Conservation (phyloP, 2,113 vertebrate genomes). For the Myotis lucifugus region DNA sequence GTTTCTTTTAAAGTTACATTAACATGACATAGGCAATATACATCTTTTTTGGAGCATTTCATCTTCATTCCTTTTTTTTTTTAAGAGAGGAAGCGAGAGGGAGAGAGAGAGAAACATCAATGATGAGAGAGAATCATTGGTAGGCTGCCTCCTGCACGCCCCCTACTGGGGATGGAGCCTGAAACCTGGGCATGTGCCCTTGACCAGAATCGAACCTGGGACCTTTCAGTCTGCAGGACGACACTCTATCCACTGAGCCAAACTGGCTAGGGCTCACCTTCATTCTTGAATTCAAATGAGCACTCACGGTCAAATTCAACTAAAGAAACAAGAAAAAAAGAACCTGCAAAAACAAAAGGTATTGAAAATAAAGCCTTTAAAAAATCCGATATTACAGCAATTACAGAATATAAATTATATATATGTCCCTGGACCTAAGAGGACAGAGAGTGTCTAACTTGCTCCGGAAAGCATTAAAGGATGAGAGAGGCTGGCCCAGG, state of each 20-base stretch:
- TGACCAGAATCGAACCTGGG: no score
- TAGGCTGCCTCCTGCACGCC: no score
- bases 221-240: no score
- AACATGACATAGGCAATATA: neutral
- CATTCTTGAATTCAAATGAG: neutral
- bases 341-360: neutral
- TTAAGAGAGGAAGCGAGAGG: no score
- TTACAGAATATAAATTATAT: neutral
- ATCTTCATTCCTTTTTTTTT: neutral
- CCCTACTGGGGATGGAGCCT: no score
- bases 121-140: no score
- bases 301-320: neutral
- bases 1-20: conserved; percentile 13
- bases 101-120: no score
- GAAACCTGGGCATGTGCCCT: no score
- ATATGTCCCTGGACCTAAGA: neutral
- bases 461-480: neutral
- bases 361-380: neutral
- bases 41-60: neutral
- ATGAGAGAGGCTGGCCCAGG: neutral
- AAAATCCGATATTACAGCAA: neutral
- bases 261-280: neutral
- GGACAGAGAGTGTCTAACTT: neutral
- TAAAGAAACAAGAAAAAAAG: neutral
- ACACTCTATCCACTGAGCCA: no score